These are phyloP conservation scores for Nibea albiflora DNA, from an alignment of 2,113 vertebrate species.

Conservation along the genomic window DNA sequence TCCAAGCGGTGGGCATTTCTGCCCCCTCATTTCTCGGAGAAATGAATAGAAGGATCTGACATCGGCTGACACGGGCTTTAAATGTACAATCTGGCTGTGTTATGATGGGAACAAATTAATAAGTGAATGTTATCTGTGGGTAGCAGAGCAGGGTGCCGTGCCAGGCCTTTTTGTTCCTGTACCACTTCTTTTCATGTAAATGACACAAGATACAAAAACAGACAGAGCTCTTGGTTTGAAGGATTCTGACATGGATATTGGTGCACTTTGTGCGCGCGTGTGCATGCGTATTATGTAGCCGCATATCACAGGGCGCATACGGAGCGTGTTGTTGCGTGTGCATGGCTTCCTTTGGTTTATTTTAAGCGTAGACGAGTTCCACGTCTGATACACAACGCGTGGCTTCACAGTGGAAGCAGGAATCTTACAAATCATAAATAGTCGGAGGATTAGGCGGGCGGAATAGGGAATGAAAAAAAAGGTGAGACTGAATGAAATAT, in stretches of 20 bases:
- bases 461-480: constrained; percentile 47
- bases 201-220: constrained; percentile 61
- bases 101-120: constrained; percentile 72
- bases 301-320: constrained; percentile 20
- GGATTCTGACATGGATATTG: constrained; percentile 55
- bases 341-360: constrained; percentile 33
- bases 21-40: constrained; percentile 59
- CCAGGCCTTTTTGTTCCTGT: constrained; percentile 63
- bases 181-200: constrained; percentile 59
- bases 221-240: constrained; percentile 53
- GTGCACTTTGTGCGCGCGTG: constrained; percentile 14
- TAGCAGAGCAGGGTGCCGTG: constrained; percentile 62
- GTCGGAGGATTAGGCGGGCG: constrained; percentile 22
- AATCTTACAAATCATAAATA: constrained; percentile 18
- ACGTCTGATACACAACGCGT: constrained; percentile 14
- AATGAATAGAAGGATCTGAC: constrained; percentile 68
- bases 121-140: constrained; percentile 76
- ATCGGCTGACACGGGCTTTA: constrained; percentile 70
- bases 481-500: constrained; percentile 33
- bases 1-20: constrained; percentile 56
- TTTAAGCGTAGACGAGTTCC: constrained; percentile 4
- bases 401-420: constrained; percentile 19
- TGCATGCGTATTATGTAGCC: constrained; percentile 9
- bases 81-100: constrained; percentile 70
- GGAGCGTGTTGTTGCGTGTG: constrained; percentile 18